These are phyloP conservation scores for Perccottus glenii DNA, from an alignment of 2,113 vertebrate species.

Conservation along the genomic window DNA sequence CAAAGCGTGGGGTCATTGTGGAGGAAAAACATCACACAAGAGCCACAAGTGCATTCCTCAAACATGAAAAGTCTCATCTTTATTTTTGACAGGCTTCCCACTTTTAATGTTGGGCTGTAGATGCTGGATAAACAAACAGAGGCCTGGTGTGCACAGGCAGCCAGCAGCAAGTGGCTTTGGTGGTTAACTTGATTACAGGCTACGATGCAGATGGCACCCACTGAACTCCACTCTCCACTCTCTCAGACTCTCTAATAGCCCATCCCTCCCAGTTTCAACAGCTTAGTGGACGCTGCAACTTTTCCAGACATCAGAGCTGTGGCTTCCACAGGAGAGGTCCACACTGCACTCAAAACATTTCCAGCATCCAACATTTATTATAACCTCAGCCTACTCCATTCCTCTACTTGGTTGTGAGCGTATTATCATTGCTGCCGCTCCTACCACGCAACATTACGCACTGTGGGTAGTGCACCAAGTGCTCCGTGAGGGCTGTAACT, in stretches of 20 bases:
- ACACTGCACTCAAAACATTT: conserved; percentile 60
- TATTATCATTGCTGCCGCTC: neutral
- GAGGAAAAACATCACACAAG: conserved; percentile 80
- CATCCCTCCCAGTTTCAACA: conserved; percentile 72
- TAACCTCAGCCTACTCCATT: conserved; percentile 38
- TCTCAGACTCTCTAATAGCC: conserved; percentile 68
- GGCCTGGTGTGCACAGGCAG: conserved; percentile 64
- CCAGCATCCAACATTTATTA: conserved; percentile 50
- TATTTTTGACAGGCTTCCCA: conserved; percentile 79
- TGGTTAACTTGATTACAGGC: conserved; percentile 78
- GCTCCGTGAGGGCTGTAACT: too few relatives aligned
- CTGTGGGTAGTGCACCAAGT: too few relatives aligned
- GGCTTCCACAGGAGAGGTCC: conserved; percentile 54
- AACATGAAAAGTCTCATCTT: conserved; percentile 83
- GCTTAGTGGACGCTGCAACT: conserved; percentile 63
- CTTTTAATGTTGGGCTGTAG: conserved; percentile 74
- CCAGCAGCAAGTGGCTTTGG: conserved; percentile 75
- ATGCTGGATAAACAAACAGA: conserved; percentile 79
- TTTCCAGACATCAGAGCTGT: conserved; percentile 75
- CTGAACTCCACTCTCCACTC: conserved; percentile 65
- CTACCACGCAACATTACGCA: too few relatives aligned
- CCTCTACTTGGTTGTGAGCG: conserved; percentile 22
- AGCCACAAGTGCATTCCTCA: conserved; percentile 81
- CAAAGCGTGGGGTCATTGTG: conserved; percentile 74
- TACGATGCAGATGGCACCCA: conserved; percentile 72